phyloP scores from a whole-genome alignment of 2,888 invertebrate genomes.

The Cataglyphis albicans region DNA sequence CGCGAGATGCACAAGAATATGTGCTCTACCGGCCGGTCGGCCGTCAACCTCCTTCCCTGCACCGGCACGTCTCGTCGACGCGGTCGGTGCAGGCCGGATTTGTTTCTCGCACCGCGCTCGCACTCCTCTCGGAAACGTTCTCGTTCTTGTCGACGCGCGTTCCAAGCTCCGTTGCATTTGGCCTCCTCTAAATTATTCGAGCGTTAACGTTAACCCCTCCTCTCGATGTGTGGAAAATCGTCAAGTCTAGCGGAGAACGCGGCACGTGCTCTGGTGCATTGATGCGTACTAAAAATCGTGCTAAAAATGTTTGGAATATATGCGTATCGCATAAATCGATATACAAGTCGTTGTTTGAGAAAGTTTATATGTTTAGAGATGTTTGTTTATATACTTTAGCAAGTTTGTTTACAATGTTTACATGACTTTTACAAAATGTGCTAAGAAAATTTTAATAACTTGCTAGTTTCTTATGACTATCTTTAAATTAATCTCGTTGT shows the following conservation, averaged over 20 bases:
- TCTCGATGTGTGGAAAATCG: not conserved
- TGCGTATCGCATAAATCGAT: not conserved
- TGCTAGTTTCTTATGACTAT: not conserved
- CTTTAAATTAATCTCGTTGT: not conserved
- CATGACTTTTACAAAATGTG: not conserved
- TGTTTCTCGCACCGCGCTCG: slow-evolving; percentile 18
- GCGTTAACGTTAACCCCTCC: not conserved
- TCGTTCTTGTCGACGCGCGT: not conserved
- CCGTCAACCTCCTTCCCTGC: slow-evolving; percentile 19
- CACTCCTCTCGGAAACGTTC: slow-evolving; percentile 29
- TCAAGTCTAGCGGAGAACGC: not conserved
- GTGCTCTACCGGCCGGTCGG: slow-evolving; percentile 14
- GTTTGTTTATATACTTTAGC: not conserved
- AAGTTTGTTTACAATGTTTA: not conserved
- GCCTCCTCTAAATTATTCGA: not conserved
- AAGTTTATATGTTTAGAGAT: not conserved
- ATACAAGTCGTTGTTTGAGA: not conserved
- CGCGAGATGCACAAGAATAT: slow-evolving; percentile 50
- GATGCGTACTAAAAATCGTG: not conserved
- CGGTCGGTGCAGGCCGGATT: slow-evolving; percentile 51
- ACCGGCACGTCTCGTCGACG: slow-evolving; percentile 26
- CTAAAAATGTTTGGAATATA: not conserved
- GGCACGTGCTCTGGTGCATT: not conserved
- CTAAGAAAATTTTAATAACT: not conserved
- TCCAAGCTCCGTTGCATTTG: not conserved